Evolutionary conservation across 2,113 vertebrate genomes (phyloP).

Genomic region (Piaya cayana): DNA sequence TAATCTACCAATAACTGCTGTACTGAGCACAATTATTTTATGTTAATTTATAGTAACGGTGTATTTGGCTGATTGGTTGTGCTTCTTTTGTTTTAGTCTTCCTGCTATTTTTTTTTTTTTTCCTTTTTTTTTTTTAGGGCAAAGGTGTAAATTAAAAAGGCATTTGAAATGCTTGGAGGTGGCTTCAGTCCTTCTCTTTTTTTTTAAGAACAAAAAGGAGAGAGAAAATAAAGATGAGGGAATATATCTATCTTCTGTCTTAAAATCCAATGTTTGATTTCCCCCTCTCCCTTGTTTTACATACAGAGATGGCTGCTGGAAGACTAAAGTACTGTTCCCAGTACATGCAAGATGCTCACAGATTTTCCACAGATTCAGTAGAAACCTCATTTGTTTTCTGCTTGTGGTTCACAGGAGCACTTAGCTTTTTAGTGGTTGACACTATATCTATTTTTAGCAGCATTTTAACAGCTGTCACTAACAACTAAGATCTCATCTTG

Average conservation of each 20-base stretch:
- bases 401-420: slow-evolving; percentile 67
- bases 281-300: background rate
- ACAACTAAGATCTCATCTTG: slow-evolving; percentile 73
- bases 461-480: slow-evolving; percentile 80
- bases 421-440: slow-evolving; percentile 71
- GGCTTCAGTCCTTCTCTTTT: background rate
- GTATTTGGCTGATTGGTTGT: background rate
- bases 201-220: background rate
- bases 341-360: slow-evolving; percentile 24
- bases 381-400: slow-evolving; percentile 68
- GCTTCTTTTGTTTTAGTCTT: background rate
- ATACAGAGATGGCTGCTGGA: background rate
- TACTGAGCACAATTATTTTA: background rate
- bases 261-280: background rate
- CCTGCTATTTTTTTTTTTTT: background rate
- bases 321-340: slow-evolving; percentile 9
- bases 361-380: slow-evolving; percentile 46
- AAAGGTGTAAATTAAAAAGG: background rate
- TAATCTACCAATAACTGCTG: background rate
- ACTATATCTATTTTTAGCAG: slow-evolving; percentile 74
- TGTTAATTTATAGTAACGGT: background rate
- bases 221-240: background rate
- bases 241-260: background rate
- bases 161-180: background rate
- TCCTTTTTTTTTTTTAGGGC: background rate